Base-by-base conservation (phyloP, 2,113 vertebrate species). In the Phrynosoma platyrhinos region DNA sequence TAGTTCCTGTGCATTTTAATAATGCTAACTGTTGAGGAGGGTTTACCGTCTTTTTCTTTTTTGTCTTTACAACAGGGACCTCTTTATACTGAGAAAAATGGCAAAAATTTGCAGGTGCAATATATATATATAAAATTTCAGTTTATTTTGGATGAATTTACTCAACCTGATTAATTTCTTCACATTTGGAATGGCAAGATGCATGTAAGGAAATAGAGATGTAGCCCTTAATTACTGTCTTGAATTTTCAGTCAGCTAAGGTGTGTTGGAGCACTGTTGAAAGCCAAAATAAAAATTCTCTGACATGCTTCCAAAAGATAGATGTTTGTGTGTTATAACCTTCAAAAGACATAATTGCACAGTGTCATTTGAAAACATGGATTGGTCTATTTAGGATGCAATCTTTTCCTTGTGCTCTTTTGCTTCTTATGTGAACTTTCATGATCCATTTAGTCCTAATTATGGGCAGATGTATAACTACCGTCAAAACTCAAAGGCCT, bases 391-490 rank as follows among this genome's bases (percentile, higher is more conserved):
- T 84, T 40, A 55, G 52, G 52, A 75, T 75, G 52, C 18, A 42
- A 62, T 76, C 72, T 21, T 40, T 40, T 42, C 66, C 27, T 77
- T 20, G 84, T 8, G 23, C 8, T 64, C 6, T 71, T 69, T 66
- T 9, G 32, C 1, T 81, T 82, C n/a, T 74, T 32, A 58, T 64
- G 55, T 64, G 72, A 85, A 85, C 53, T 64, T 30, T 77, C 84
- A 77, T 42, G 55, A 14, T 47, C 36, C 58, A 66, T 85, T 77
- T 77, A 76, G 72, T 14, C 32, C 53, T 75, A 85, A 85, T 62
- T 85, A 77, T 64, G 36, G 72, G 83, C 25, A 64, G 74, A 85
- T 85, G 36, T 42, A 85, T 42, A 66, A 30, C 55, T 42, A 64
- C 84, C 77, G 52, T 85, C 84, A 76, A 85, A 76, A 64, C 23